These are phyloP conservation scores for Heliconius cydno DNA, from an alignment of 2,888 invertebrate species.

Conservation along the genomic window DNA sequence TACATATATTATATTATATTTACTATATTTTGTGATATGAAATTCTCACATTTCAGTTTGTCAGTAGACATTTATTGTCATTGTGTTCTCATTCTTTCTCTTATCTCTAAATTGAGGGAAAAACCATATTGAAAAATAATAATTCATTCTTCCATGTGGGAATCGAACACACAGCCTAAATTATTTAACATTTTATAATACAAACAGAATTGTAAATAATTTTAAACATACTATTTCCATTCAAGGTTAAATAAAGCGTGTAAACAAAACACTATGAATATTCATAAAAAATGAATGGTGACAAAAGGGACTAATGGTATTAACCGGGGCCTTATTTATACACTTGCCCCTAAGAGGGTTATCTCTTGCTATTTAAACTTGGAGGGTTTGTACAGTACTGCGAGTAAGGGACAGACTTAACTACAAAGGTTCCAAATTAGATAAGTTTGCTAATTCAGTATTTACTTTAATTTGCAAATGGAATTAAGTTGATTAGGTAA, in stretches of 20 bases:
- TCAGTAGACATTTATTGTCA: too few species aligned
- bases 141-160: too few species aligned
- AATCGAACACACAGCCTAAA: too few species aligned
- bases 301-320: conserved; percentile 10
- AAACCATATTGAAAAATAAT: too few species aligned
- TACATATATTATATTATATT: background rate
- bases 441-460: conserved; percentile 28
- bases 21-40: background rate
- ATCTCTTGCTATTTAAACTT: conserved; percentile 41
- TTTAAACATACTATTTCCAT: background rate
- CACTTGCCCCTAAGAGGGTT: conserved; percentile 28
- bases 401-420: conserved; percentile 28
- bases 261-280: conserved; percentile 9
- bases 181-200: background rate
- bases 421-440: conserved; percentile 26
- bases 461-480: conserved; percentile 5
- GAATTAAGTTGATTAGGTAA: conserved; percentile 2
- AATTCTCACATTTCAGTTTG: background rate
- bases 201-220: background rate
- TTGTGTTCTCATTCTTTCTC: too few species aligned
- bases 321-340: conserved; percentile 33
- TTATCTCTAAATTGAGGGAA: too few species aligned
- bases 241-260: background rate
- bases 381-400: conserved; percentile 11
- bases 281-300: conserved; percentile 14